Evolutionary conservation across 2,888 invertebrate species (phyloP).

Genomic region (Drosophila infuscata): DNA sequence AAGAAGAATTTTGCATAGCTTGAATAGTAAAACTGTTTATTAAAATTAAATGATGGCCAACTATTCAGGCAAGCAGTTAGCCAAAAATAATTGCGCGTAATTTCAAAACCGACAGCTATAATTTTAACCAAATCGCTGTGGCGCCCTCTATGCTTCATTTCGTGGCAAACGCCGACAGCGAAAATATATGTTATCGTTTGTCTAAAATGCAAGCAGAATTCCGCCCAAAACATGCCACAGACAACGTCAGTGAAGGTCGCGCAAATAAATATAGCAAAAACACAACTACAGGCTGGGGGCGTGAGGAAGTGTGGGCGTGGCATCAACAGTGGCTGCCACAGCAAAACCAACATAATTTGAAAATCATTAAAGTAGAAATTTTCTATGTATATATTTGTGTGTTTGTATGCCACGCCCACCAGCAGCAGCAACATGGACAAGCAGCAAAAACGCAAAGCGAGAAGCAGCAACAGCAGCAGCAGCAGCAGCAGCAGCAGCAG

Average conservation of each 20-base stretch:
- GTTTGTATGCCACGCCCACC: slow-evolving; percentile 44
- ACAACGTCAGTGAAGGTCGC: slow-evolving; percentile 61
- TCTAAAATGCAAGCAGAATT: slow-evolving; percentile 22
- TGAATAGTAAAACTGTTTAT: neutral
- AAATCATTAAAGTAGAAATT: slow-evolving; percentile 80
- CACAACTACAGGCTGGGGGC: slow-evolving; percentile 38
- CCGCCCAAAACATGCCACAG: slow-evolving; percentile 20
- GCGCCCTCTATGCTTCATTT: slow-evolving; percentile 23
- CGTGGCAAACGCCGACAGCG: slow-evolving; percentile 28
- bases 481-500: slow-evolving; percentile 43
- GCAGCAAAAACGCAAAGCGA: slow-evolving; percentile 12
- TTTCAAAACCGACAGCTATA: slow-evolving; percentile 19
- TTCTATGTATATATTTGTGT: slow-evolving; percentile 38
- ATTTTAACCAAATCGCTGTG: slow-evolving; percentile 13
- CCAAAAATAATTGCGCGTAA: slow-evolving; percentile 16
- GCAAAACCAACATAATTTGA: slow-evolving; percentile 77
- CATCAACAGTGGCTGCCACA: slow-evolving; percentile 24
- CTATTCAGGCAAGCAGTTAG: slow-evolving; percentile 1
- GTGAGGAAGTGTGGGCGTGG: slow-evolving; percentile 22
- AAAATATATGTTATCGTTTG: slow-evolving; percentile 30
- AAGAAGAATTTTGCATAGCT: neutral
- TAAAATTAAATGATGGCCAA: neutral
- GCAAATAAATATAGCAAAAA: slow-evolving; percentile 51
- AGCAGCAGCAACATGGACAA: slow-evolving; percentile 22
- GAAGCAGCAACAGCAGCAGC: slow-evolving; percentile 24